A percentile compares a stretch with the other conserved stretches of the same genome.
Conservation (phyloP, 1,140 invertebrate genomes). For the Bathynomus jamesi region DNA sequence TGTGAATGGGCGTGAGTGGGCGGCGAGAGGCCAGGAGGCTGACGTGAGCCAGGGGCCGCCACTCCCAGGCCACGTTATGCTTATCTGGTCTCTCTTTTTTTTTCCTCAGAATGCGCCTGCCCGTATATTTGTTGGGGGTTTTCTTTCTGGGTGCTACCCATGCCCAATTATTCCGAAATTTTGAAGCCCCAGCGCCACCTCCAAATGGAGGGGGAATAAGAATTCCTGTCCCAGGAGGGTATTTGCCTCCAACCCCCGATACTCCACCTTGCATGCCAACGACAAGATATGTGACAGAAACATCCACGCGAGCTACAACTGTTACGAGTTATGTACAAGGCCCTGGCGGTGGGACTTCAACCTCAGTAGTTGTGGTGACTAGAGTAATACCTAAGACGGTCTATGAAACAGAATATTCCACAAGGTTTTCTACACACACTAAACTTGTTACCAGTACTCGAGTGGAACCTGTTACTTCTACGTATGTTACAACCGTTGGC, state of each 20-base stretch:
- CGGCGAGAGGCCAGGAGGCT: not conserved
- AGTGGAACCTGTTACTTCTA: not conserved
- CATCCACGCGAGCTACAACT: not conserved
- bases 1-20: not conserved
- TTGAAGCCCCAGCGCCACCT: not conserved
- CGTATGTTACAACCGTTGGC: not conserved
- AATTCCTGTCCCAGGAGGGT: not conserved
- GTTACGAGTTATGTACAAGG: not conserved
- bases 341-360: not conserved
- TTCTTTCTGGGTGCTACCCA: not conserved
- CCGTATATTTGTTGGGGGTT: not conserved
- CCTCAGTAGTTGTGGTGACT: not conserved
- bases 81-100: slow-evolving; percentile 1
- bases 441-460: not conserved
- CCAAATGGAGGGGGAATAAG: not conserved
- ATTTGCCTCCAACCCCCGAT: not conserved
- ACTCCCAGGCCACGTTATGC: not conserved
- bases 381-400: not conserved
- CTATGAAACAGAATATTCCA: not conserved
- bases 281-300: not conserved
- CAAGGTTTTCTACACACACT: not conserved
- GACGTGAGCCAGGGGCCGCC: not conserved
- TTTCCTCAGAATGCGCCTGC: not conserved
- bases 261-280: not conserved
- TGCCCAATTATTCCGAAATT: not conserved